Conservation (phyloP, 2,888 invertebrate species). For the Cheilosia soror region DNA sequence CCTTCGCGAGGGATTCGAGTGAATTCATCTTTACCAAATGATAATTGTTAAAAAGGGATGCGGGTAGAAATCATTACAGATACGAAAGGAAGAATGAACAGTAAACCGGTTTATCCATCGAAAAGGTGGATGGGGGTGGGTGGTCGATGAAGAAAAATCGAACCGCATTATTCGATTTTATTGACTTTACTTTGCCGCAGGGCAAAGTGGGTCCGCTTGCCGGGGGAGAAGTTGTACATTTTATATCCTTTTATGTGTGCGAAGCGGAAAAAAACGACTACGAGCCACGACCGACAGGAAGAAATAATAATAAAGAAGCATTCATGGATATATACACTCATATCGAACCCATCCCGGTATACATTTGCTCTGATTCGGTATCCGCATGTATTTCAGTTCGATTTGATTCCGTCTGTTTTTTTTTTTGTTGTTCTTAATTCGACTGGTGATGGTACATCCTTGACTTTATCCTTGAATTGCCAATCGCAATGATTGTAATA, state of each 20-base stretch:
- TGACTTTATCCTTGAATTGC: conserved; percentile 72
- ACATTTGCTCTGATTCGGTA: conserved; percentile 68
- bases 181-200: conserved; percentile 68
- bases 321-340: conserved; percentile 48
- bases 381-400: conserved; percentile 48
- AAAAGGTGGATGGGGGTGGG: background rate
- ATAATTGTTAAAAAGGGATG: conserved; percentile 73
- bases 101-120: conserved; percentile 26
- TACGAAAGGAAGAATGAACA: conserved; percentile 32
- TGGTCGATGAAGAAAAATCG: conserved; percentile 48
- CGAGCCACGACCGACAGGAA: conserved; percentile 46
- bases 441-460: conserved; percentile 64
- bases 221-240: conserved; percentile 21
- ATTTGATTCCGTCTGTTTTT: conserved; percentile 29
- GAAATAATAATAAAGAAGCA: conserved; percentile 73
- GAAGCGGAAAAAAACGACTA: conserved; percentile 19
- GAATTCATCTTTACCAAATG: conserved; percentile 71
- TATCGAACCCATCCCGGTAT: conserved; percentile 43
- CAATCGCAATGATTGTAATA: conserved; percentile 75
- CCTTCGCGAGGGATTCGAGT: conserved; percentile 52
- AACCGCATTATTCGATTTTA: conserved; percentile 74
- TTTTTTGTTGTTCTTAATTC: conserved; percentile 49
- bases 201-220: conserved; percentile 2
- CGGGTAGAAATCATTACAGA: conserved; percentile 58
- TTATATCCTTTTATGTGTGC: conserved; percentile 55